Evolutionary conservation across 2,888 invertebrate genomes (phyloP).

Genomic region (Drosophila trichaetosa): DNA sequence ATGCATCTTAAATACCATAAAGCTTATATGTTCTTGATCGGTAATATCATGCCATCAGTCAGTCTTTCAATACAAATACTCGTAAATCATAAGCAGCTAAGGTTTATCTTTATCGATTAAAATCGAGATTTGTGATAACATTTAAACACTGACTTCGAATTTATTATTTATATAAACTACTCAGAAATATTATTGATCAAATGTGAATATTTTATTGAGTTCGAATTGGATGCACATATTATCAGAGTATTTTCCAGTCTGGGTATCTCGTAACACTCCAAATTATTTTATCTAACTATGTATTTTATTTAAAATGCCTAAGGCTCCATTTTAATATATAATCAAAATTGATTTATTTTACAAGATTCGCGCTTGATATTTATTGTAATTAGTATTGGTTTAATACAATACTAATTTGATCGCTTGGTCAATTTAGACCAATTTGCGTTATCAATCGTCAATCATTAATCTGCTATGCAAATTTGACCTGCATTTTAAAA

Average conservation of each 20-base stretch:
- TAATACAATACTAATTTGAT: conserved; percentile 22
- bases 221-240: neutral
- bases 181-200: neutral
- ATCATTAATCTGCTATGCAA: conserved; percentile 39
- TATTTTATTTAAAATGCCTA: conserved; percentile 25
- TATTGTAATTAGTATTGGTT: conserved; percentile 30
- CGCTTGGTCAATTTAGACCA: conserved; percentile 13
- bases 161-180: no score
- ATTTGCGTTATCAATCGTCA: conserved; percentile 42
- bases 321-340: conserved; percentile 16
- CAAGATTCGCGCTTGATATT: neutral
- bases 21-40: neutral
- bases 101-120: neutral
- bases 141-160: neutral
- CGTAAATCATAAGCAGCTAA: neutral
- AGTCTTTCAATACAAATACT: no score
- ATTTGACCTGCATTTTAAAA: conserved; percentile 67
- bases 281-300: conserved; percentile 5
- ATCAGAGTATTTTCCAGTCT: neutral
- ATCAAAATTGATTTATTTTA: neutral
- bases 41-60: neutral
- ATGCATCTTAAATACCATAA: neutral
- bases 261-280: neutral
- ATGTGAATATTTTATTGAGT: no score
- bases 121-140: neutral